Conservation (phyloP, 2,113 vertebrate genomes). For the Myanophis thanlyinensis region DNA sequence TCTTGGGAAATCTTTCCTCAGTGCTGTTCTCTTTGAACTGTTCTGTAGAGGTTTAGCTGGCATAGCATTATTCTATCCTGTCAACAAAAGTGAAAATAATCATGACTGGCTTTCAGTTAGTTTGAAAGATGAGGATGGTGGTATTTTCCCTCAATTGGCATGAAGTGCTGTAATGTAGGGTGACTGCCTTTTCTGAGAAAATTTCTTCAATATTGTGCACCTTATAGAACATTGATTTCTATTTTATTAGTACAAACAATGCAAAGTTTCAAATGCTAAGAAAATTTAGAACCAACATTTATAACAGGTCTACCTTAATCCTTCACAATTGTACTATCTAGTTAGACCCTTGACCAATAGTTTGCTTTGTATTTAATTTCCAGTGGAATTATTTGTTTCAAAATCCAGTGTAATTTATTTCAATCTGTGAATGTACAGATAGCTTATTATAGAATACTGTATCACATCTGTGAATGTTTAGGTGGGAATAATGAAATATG, state of each 20-base stretch:
- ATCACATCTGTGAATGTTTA: background rate
- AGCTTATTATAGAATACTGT: background rate
- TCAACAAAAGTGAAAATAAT: background rate
- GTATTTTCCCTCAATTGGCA: background rate
- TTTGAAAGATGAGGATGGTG: background rate
- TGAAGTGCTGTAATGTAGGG: background rate
- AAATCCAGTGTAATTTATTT: background rate
- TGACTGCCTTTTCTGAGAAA: background rate
- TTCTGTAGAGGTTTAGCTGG: background rate
- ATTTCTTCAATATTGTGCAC: background rate
- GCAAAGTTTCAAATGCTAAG: background rate
- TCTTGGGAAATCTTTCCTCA: background rate
- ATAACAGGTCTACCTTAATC: background rate
- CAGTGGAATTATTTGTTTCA: background rate
- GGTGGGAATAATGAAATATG: background rate
- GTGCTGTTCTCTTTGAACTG: background rate
- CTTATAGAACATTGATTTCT: background rate
- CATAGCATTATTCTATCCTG: background rate
- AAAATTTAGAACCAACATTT: background rate
- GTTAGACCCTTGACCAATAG: background rate
- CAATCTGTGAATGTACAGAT: background rate
- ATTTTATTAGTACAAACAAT: background rate
- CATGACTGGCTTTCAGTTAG: background rate
- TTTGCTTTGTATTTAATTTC: background rate
- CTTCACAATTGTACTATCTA: background rate